Evolutionary conservation across 2,113 vertebrate genomes (phyloP).

Genomic region (Oryzias melastigma): DNA sequence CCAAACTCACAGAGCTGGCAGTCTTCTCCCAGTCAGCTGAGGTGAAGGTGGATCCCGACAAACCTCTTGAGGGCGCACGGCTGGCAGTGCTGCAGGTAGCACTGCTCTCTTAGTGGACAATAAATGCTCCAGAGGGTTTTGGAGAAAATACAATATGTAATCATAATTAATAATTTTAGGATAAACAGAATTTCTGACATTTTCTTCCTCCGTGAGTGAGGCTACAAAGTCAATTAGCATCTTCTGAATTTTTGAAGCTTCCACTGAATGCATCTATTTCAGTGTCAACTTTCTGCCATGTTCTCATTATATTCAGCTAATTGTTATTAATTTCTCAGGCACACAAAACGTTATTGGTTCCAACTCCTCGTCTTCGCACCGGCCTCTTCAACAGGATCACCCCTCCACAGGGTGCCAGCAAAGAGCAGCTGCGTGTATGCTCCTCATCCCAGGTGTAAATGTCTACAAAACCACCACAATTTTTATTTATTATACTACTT

Average conservation of each 20-base stretch:
- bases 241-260: not conserved
- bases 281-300: not conserved
- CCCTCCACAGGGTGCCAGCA: constrained; percentile 83
- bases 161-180: too few relatives aligned
- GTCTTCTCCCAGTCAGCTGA: constrained; percentile 77
- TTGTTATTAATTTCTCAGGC: constrained; percentile 73
- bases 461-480: not conserved
- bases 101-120: not conserved
- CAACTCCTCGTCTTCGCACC: constrained; percentile 87
- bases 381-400: constrained; percentile 91
- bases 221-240: constrained; percentile 1
- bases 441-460: constrained; percentile 85
- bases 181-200: too few relatives aligned
- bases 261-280: not conserved
- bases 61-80: constrained; percentile 89
- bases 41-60: constrained; percentile 96
- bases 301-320: not conserved
- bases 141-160: too few relatives aligned
- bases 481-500: not conserved
- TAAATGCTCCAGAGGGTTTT: not conserved
- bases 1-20: constrained; percentile 76
- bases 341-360: constrained; percentile 88
- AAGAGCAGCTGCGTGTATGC: constrained; percentile 82
- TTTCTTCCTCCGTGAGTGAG: too few relatives aligned
- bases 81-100: constrained; percentile 88